phyloP scores from a whole-genome alignment of 2,113 vertebrate species.

The Zapornia atra region DNA sequence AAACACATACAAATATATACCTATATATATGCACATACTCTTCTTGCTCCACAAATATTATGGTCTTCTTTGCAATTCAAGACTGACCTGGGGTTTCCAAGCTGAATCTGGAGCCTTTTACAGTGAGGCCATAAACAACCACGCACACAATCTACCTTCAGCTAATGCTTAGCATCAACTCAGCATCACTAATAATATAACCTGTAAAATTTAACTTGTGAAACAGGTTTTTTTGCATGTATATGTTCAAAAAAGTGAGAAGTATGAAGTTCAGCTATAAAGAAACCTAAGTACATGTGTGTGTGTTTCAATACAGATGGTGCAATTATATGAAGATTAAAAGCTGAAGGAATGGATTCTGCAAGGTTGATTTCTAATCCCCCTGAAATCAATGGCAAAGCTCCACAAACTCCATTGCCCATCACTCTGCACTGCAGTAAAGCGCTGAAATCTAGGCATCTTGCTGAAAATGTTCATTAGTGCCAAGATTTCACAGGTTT shows the following conservation, averaged over 20 bases:
- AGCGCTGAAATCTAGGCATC: not conserved
- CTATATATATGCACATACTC: not conserved
- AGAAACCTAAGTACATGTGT: rapidly evolving
- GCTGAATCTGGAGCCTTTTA: not conserved
- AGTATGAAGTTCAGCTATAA: not conserved
- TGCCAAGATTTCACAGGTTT: not conserved
- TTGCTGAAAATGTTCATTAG: not conserved
- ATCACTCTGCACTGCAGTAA: not conserved
- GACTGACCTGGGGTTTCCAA: not conserved
- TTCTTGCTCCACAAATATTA: not conserved
- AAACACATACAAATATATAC: not conserved
- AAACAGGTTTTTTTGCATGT: not conserved
- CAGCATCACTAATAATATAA: not conserved
- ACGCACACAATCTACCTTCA: not conserved
- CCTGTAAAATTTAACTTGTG: not conserved
- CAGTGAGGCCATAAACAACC: not conserved
- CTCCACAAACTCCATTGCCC: not conserved
- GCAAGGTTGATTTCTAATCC: not conserved
- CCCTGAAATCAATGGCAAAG: not conserved
- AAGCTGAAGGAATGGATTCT: not conserved
- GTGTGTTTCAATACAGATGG: not conserved
- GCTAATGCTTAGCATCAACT: not conserved
- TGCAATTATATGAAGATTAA: not conserved
- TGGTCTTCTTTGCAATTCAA: not conserved
- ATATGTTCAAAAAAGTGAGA: not conserved